A percentile compares a stretch with the other conserved stretches of the same genome.
Conservation (phyloP, 2,113 vertebrate species). For the Brevimyrus niger region DNA sequence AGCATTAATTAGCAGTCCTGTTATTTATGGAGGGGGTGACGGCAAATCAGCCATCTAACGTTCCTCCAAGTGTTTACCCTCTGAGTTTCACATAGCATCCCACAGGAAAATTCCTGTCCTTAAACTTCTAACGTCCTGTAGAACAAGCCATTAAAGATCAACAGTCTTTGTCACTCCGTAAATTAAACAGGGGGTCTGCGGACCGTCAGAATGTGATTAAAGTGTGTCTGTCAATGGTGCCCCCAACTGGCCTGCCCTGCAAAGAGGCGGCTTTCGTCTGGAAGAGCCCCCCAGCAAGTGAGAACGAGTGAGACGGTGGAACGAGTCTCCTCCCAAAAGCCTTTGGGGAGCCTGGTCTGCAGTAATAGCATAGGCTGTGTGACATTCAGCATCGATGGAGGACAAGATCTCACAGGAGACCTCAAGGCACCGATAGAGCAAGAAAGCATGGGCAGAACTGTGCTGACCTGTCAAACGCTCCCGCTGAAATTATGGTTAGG, state of each 20-base stretch:
- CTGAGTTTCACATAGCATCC: neutral
- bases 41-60: neutral
- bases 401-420: constrained; percentile 69
- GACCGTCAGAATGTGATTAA: constrained; percentile 14
- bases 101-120: constrained; percentile 17
- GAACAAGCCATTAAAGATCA: constrained; percentile 11
- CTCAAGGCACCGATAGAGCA: constrained; percentile 58
- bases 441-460: constrained; percentile 52
- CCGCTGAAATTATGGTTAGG: constrained; percentile 53
- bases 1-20: neutral
- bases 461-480: constrained; percentile 60
- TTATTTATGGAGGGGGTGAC: neutral
- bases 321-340: constrained; percentile 33
- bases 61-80: constrained; percentile 16
- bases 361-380: constrained; percentile 49
- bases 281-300: constrained; percentile 20
- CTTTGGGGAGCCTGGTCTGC: constrained; percentile 49
- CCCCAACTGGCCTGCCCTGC: neutral
- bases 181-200: constrained; percentile 23
- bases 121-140: neutral
- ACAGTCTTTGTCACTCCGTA: neutral
- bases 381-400: constrained; percentile 67
- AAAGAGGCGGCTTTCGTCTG: neutral
- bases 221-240: constrained; percentile 13
- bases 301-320: constrained; percentile 23